Evolutionary conservation across 2,113 vertebrate genomes (phyloP).

Genomic region (Ciconia maguari): DNA sequence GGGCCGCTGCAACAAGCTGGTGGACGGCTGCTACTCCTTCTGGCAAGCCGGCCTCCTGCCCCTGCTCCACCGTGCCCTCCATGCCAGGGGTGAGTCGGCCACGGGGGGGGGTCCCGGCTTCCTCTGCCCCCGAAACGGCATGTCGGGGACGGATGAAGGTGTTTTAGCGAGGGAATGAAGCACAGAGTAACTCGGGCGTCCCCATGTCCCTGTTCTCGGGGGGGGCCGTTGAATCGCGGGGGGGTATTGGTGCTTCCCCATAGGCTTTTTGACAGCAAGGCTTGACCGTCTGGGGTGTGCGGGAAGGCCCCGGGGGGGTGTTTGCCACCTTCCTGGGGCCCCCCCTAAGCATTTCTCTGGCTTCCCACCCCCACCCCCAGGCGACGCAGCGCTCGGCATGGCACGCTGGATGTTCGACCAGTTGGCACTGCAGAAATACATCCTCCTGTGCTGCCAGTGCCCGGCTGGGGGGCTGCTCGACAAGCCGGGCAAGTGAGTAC

Average conservation of each 20-base stretch:
- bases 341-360: neutral
- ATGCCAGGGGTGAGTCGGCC: constrained; percentile 80
- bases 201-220: neutral
- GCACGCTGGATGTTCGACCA: constrained; percentile 95
- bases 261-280: neutral
- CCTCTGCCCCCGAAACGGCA: neutral
- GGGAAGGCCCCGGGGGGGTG: too few species aligned
- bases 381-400: constrained; percentile 85
- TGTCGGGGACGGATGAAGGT: rapidly evolving
- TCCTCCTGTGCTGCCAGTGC: constrained; percentile 96
- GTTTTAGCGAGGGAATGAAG: too few species aligned
- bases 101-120: rapidly evolving
- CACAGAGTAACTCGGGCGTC: rapidly evolving
- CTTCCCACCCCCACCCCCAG: constrained; percentile 58
- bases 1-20: constrained; percentile 96
- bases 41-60: constrained; percentile 96
- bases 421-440: constrained; percentile 94
- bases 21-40: constrained; percentile 98
- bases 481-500: constrained; percentile 87
- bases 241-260: too few species aligned
- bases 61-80: constrained; percentile 89
- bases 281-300: too few species aligned
- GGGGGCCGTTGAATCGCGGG: neutral
- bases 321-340: rapidly evolving
- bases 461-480: constrained; percentile 83